Conservation (phyloP, 2,888 invertebrate genomes). For the Epsilonema sp. region DNA sequence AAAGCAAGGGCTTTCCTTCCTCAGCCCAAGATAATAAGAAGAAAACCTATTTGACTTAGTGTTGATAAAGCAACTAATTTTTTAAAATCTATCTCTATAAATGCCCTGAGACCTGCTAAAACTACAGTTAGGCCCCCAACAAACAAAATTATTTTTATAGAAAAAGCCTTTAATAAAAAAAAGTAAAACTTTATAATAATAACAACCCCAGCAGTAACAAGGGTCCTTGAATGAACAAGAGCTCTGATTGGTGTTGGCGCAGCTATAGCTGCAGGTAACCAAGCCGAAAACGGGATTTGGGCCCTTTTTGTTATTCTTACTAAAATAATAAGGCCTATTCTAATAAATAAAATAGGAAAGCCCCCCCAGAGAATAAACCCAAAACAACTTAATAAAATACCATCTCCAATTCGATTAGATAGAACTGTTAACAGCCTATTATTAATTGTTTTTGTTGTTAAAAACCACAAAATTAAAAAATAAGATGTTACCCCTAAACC, state of each 20-base stretch:
- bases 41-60: conserved; percentile 51
- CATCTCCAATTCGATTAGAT: conserved; percentile 53
- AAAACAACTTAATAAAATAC: conserved; percentile 35
- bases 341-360: conserved; percentile 35
- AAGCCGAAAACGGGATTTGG: conserved; percentile 57
- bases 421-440: conserved; percentile 38
- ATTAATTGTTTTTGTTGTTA: conserved; percentile 11
- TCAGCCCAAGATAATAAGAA: conserved; percentile 45
- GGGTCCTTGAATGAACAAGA: conserved; percentile 54
- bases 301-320: conserved; percentile 54
- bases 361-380: conserved; percentile 7
- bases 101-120: conserved; percentile 28
- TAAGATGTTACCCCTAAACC: conserved; percentile 14
- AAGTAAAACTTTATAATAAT: conserved; percentile 12
- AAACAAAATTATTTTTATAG: conserved; percentile 1
- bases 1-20: conserved; percentile 41
- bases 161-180: no score
- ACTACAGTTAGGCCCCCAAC: conserved; percentile 20
- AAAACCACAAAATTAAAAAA: conserved; percentile 8
- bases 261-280: conserved; percentile 52
- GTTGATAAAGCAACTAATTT: conserved; percentile 58
- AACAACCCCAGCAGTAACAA: conserved; percentile 50
- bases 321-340: conserved; percentile 33
- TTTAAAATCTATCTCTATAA: conserved; percentile 42
- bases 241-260: conserved; percentile 57